Conservation (phyloP, 2,113 vertebrate genomes). For the Anhinga rufa region DNA sequence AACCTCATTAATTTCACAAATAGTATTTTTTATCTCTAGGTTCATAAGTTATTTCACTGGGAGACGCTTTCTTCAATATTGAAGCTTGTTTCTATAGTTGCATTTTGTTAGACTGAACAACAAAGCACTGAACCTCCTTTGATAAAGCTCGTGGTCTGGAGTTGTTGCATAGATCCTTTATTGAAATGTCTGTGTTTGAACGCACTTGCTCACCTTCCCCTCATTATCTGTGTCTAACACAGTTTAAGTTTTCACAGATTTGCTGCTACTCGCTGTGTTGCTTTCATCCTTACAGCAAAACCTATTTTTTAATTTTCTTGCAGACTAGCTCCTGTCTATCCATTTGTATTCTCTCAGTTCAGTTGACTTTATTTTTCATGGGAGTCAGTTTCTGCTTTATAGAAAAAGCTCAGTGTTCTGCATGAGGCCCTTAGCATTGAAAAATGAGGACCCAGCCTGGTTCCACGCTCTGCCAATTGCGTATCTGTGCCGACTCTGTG, state of each 20-base stretch:
- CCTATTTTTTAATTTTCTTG: not conserved
- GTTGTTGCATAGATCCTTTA: not conserved
- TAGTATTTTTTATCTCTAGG: too few species aligned
- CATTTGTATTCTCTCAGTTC: not conserved
- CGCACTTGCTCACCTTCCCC: not conserved
- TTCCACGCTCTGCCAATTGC: fast-evolving
- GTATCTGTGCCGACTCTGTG: not conserved
- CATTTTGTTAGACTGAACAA: not conserved
- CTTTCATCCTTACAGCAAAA: not conserved
- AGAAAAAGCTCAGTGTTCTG: not conserved
- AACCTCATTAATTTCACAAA: too few species aligned
- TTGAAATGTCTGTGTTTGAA: not conserved
- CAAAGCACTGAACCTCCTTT: not conserved
- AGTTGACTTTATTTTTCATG: not conserved
- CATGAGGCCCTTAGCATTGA: not conserved
- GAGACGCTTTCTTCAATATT: not conserved
- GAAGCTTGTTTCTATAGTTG: not conserved
- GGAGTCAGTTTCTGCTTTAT: not conserved
- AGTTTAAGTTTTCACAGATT: not conserved
- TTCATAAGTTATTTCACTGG: not conserved
- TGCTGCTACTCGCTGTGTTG: not conserved
- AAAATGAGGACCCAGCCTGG: not conserved
- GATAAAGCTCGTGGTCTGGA: not conserved
- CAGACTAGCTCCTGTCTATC: not conserved
- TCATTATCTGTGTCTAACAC: not conserved